Base-by-base conservation (phyloP, 1,140 invertebrate species). In the Acyrthosiphon pisum region DNA sequence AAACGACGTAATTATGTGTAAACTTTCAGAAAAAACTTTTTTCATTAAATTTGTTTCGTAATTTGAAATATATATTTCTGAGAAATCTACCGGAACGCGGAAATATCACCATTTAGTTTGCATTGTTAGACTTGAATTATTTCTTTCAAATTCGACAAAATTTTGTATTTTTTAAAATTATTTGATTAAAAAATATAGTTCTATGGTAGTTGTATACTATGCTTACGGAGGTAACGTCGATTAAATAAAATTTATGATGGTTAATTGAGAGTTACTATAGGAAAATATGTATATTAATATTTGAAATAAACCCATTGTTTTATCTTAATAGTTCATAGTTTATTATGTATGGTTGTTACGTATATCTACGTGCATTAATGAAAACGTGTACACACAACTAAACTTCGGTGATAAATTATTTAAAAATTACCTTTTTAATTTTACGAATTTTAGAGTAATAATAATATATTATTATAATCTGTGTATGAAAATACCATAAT, bases 391-490 rank as follows among this genome's bases (percentile, higher is more conserved):
- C 60, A n/a, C 60, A n/a, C n/a, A 76, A n/a, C 30, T 76, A 76
- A 76, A 76, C 60, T 76, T 76, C n/a, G 4, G 4, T 76, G 18
- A 76, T 76, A n/a, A 76, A 76, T 76, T n/a, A n/a, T 76, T 76
- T 68, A 18, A 76, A 76, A 76, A 30, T 41, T 30, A 60, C 56
- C 60, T 76, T 76, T 76, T 76, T 14, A n/a, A 76, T 35, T 76
- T n/a, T 76, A 76, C 23, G 50, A 53, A 53, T 35, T 76, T 76
- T 76, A 76, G 30, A 18, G 14, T 1, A n/a, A 76, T n/a, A n/a
- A 76, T 76, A n/a, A 76, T 76, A 76, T 76, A 76, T 76, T 76
- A 76, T 76, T 76, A 35, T 76, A 76, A n/a, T 76, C 30, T 76
- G 14, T 35, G 18, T 76, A 76, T n/a, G 26, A 3, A n/a, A 76